Base-by-base conservation (phyloP, 2,888 invertebrate genomes). In the Agriotes lineatus region DNA sequence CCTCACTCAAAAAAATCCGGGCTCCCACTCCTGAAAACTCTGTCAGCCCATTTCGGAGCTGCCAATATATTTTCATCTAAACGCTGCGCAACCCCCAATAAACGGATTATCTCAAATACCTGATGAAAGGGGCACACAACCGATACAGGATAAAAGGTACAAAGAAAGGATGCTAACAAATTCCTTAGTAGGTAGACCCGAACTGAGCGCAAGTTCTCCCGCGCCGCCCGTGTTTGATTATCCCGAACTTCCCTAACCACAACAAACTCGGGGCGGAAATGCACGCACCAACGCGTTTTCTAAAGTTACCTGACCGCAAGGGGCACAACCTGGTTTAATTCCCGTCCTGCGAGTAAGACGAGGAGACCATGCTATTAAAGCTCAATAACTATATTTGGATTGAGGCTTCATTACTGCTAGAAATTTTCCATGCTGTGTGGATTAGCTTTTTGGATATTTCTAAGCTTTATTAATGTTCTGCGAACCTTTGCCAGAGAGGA, bases 281-380 rank as follows among this genome's bases (percentile, higher is more conserved):
- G 42, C 57, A 57, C 57, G 42, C 57, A 57, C 57, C 57, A 39
- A 25, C 57, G 57, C 57, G 37, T 54, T 39, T 22, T 18, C 57
- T 57, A n/a, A 57, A 57, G 57, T 22, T 57, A 39, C n/a, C 20
- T 57, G 57, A 57, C 57, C 57, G 20, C 37, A n/a, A 57, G 37
- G 39, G 20, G 12, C 57, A 18, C 54, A 57, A 57, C 16, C 57
- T 16, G 37, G 18, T 57, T 52, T 52, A n/a, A n/a, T n/a, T n/a
- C n/a, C n/a, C n/a, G n/a, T n/a, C n/a, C n/a, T n/a, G n/a, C n/a
- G n/a, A n/a, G n/a, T n/a, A n/a, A n/a, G n/a, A n/a, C n/a, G n/a
- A n/a, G n/a, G n/a, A n/a, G n/a, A n/a, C n/a, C n/a, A n/a, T n/a
- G n/a, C n/a, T n/a, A n/a, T n/a, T n/a, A n/a, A n/a, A n/a, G n/a